Evolutionary conservation across 2,888 invertebrate species (phyloP).

Genomic region (Bombyx huttoni): DNA sequence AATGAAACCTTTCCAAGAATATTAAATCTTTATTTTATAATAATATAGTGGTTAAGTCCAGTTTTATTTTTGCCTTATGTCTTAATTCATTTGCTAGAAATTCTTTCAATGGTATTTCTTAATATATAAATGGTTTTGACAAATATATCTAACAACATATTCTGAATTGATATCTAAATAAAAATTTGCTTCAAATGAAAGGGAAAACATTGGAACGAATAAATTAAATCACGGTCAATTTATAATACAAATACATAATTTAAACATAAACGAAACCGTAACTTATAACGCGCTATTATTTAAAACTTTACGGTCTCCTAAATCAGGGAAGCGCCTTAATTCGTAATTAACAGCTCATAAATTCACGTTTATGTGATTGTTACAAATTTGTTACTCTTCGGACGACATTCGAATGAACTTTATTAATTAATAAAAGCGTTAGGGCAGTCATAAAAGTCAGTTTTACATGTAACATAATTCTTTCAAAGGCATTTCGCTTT

Average conservation of each 20-base stretch:
- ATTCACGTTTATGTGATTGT: conserved; percentile 30
- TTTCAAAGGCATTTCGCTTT: conserved; percentile 33
- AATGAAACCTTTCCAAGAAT: no score
- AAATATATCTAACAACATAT: no score
- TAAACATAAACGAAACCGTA: not conserved
- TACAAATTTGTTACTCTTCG: conserved; percentile 39
- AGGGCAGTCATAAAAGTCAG: conserved; percentile 52
- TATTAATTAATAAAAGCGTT: conserved; percentile 56
- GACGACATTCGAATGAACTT: conserved; percentile 35
- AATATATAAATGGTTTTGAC: no score
- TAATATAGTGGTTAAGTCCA: no score
- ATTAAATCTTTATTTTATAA: no score
- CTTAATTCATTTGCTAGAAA: no score
- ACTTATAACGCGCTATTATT: conserved; percentile 2
- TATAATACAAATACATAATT: not conserved
- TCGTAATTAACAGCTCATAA: conserved; percentile 32
- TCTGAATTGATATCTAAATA: no score
- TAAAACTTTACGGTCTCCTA: conserved; percentile 4
- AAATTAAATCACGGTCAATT: not conserved
- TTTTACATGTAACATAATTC: conserved; percentile 49
- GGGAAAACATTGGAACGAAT: conserved; percentile 8
- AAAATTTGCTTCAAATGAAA: no score
- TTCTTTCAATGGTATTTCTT: no score
- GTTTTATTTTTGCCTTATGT: no score
- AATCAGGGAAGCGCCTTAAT: conserved; percentile 7